These are phyloP conservation scores for Thaumatotibia leucotreta DNA, from an alignment of 1,140 invertebrate genomes.

Conservation along the genomic window DNA sequence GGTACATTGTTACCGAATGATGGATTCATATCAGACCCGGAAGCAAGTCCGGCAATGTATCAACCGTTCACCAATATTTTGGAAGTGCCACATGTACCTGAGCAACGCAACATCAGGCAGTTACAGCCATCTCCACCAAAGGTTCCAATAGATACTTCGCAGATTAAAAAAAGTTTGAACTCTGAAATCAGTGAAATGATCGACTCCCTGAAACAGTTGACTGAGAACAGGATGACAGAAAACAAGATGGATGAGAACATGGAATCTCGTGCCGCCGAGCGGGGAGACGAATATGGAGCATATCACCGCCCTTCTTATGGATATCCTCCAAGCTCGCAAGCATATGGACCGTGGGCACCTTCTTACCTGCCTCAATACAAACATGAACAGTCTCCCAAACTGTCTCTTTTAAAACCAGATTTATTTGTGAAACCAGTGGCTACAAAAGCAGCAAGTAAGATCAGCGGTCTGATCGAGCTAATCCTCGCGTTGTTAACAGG, in stretches of 20 bases:
- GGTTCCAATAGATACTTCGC: background rate
- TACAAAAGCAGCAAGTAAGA: slow-evolving; percentile 42
- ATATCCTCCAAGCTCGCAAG: slow-evolving; percentile 17
- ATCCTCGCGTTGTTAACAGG: slow-evolving; percentile 45
- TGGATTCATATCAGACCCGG: background rate
- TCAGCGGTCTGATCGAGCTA: slow-evolving; percentile 47
- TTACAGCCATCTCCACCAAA: background rate
- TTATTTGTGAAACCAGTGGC: slow-evolving; percentile 39
- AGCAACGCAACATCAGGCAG: background rate
- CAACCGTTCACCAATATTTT: background rate
- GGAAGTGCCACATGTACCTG: background rate
- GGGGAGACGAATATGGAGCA: slow-evolving; percentile 16
- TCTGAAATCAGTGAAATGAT: slow-evolving; percentile 22
- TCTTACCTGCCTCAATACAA: background rate
- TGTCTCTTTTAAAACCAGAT: slow-evolving; percentile 22
- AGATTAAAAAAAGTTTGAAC: background rate
- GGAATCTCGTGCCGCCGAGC: slow-evolving; percentile 15
- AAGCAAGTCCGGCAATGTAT: background rate
- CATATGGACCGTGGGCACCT: slow-evolving; percentile 9
- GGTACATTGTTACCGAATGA: background rate
- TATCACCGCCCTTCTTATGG: slow-evolving; percentile 15
- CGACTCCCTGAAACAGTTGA: slow-evolving; percentile 18
- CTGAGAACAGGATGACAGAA: slow-evolving; percentile 16
- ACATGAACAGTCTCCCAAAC: slow-evolving; percentile 4
- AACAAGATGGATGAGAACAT: slow-evolving; percentile 12